Evolutionary conservation across 2,797 vertebrate species (phyloP), one percentile per base, ranked within the genome.

Genomic region (Etheostoma perlongum): DNA sequence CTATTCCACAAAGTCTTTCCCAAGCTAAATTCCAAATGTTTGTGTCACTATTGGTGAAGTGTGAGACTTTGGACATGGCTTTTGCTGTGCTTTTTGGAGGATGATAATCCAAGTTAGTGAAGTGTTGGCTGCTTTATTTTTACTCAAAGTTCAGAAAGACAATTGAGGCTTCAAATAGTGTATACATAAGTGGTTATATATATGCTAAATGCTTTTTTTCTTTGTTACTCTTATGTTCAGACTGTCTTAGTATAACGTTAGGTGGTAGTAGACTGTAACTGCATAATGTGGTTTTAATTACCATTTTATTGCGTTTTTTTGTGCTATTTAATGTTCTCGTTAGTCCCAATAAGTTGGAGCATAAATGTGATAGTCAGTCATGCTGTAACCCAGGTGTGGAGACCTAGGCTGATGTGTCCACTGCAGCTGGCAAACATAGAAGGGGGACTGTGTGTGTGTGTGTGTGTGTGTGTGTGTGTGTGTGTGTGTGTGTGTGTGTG

Each of bases 41-140:
- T 93, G 91, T 92, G 81, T 93, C 90, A 92, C 82, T 62, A 84
- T 62, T 88, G 67, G 81, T 90, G 74, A 85, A 67, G 52, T 40
- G 67, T 79, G 52, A 23, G 60, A 76, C 59, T 60, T 47, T 67
- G 47, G 51, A 78, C 51, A 49, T 70, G 47, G 44, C 76, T 79
- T 72, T 36, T 19, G 15, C 48, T 57, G 19, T 58, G 33, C 3
- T 5, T 42, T 76, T 53, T 16, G 15, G 63, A 74, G 36, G 67
- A 73, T 49, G 44, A 79, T 74, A 8, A 11, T 63, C 15, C 42
- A 25, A 75, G 67, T 48, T 21, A 74, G 67, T 60, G n/a, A 48
- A 62, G 15, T 57, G 14, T 19, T 65, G n/a, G 2, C 23, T 76
- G 19, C 6, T 2, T n/a, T 42, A 0, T 25, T 19, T 42, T 54